Conservation (phyloP, 2,888 invertebrate genomes). For the Bimastos eiseni region DNA sequence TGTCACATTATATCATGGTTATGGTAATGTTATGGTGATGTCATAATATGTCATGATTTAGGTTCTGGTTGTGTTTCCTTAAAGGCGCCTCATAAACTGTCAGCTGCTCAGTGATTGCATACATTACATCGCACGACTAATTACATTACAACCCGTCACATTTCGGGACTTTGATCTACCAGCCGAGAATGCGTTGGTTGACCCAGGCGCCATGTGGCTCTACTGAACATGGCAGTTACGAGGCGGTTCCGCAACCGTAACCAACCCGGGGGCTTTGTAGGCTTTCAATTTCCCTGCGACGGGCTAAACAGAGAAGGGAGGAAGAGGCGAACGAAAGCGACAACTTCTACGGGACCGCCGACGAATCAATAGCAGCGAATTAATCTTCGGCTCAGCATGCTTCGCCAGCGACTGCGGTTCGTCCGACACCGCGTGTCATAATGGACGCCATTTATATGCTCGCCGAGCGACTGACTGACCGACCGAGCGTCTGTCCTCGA, state of each 20-base stretch:
- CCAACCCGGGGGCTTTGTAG: not conserved
- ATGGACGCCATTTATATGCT: not conserved
- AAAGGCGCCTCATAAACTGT: too few relatives aligned
- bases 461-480: not conserved
- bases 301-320: not conserved
- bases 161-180: not conserved
- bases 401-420: not conserved
- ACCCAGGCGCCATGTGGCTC: not conserved
- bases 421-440: not conserved
- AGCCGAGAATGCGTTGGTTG: not conserved
- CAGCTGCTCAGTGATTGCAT: too few relatives aligned
- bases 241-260: not conserved
- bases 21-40: too few relatives aligned
- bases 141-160: not conserved
- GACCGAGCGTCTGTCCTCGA: not conserved
- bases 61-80: too few relatives aligned
- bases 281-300: not conserved
- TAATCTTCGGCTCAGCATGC: not conserved
- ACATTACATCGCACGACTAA: too few relatives aligned
- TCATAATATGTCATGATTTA: too few relatives aligned
- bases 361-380: slow-evolving; percentile 4
- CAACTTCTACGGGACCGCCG: not conserved
- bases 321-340: not conserved
- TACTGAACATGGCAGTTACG: not conserved
- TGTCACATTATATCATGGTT: too few relatives aligned